These are phyloP conservation scores for Aplocera efformata DNA, from an alignment of 2,888 invertebrate species.

Conservation along the genomic window DNA sequence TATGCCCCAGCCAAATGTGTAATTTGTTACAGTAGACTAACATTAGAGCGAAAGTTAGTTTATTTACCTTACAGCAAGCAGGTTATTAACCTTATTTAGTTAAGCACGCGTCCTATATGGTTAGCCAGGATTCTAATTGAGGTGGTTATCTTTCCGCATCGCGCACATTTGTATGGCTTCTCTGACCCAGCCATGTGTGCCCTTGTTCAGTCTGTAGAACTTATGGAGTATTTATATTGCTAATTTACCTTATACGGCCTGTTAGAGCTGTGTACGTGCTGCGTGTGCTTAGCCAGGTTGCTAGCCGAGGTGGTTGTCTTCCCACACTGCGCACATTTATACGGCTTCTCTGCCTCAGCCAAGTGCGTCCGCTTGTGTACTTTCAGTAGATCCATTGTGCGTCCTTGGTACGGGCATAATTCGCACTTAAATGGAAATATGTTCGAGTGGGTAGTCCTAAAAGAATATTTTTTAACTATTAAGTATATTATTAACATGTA, in stretches of 20 bases:
- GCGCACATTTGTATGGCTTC: too few species aligned
- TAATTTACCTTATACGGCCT: constrained; percentile 61
- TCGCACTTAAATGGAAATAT: constrained; percentile 70
- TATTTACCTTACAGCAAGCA: constrained; percentile 60
- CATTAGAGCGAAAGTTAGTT: not conserved
- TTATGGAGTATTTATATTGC: not conserved
- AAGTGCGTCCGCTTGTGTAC: constrained; percentile 67
- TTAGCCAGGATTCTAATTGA: constrained; percentile 66
- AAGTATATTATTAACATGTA: too few species aligned
- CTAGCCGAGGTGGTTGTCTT: constrained; percentile 66
- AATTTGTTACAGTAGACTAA: too few species aligned
- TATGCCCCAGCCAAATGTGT: too few species aligned
- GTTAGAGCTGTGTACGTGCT: constrained; percentile 64
- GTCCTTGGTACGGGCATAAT: constrained; percentile 63
- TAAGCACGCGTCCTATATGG: constrained; percentile 68
- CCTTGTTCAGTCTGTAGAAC: too few species aligned
- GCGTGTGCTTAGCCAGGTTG: constrained; percentile 67
- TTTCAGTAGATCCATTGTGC: constrained; percentile 64
- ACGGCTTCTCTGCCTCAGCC: constrained; percentile 61
- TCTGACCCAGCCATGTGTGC: too few species aligned
- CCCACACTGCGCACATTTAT: constrained; percentile 63
- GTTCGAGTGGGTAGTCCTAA: constrained; percentile 49
- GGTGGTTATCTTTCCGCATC: too few species aligned
- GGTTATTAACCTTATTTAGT: constrained; percentile 58
- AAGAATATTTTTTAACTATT: constrained; percentile 15